Evolutionary conservation across 2,113 vertebrate genomes (phyloP).

Genomic region (Lepus europaeus): DNA sequence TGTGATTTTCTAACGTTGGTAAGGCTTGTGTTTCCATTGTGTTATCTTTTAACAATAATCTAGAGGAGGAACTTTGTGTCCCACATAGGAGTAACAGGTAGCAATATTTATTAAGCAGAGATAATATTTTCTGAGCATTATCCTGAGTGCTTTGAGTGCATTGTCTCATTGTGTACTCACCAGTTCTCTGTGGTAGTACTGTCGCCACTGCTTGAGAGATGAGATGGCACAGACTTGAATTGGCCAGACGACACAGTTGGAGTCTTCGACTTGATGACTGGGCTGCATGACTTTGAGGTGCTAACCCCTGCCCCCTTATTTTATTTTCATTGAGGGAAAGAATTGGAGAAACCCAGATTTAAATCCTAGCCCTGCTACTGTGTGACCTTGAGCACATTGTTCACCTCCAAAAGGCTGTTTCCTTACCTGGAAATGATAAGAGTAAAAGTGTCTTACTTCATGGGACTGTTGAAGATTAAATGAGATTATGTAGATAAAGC

Average conservation of each 20-base stretch:
- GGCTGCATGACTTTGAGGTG: neutral
- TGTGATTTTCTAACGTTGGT: constrained; percentile 30
- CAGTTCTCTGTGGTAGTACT: neutral
- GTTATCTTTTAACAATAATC: constrained; percentile 24
- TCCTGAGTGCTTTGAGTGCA: neutral
- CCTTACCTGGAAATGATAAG: neutral
- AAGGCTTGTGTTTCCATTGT: constrained; percentile 47
- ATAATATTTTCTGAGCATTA: neutral
- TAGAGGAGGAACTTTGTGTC: neutral
- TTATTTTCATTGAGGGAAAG: constrained; percentile 40
- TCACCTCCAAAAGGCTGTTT: neutral
- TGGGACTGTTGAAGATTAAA: neutral
- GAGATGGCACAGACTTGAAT: neutral
- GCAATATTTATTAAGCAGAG: neutral
- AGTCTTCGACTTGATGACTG: neutral
- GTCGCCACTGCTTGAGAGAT: neutral
- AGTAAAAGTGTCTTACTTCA: neutral
- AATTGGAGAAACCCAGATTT: constrained; percentile 15
- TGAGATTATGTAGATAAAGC: neutral
- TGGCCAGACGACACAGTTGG: neutral
- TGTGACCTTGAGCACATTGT: neutral
- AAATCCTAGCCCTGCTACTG: neutral
- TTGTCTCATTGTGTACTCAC: neutral
- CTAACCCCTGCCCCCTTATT: neutral
- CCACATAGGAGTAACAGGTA: neutral